These are phyloP conservation scores for Synanceia verrucosa DNA, from an alignment of 2,797 vertebrate genomes.

Conservation along the genomic window DNA sequence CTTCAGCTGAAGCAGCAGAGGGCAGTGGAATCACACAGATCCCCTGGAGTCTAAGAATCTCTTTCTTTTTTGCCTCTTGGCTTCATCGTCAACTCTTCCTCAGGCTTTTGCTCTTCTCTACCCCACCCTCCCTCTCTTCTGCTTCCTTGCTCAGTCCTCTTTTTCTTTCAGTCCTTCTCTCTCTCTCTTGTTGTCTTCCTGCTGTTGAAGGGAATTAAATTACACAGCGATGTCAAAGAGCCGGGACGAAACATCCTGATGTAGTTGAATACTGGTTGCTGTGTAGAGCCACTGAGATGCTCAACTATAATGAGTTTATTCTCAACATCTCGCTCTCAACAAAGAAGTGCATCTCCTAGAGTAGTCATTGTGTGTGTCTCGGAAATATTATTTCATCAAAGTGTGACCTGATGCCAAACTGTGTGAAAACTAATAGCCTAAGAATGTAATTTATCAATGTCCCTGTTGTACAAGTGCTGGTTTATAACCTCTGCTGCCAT, in stretches of 20 bases:
- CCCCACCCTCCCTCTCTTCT: background rate
- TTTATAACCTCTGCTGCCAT: background rate
- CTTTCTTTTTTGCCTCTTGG: background rate
- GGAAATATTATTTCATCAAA: conserved; percentile 24
- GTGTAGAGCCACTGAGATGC: background rate
- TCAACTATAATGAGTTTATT: conserved; percentile 37
- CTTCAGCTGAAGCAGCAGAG: conserved; percentile 54
- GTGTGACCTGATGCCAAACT: background rate
- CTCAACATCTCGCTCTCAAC: conserved; percentile 9
- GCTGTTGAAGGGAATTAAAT: conserved; percentile 43
- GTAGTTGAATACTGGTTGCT: conserved; percentile 37
- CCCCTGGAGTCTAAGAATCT: background rate
- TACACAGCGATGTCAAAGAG: conserved; percentile 44
- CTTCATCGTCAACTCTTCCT: conserved; percentile 6
- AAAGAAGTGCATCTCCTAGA: conserved; percentile 13
- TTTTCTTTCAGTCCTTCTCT: background rate
- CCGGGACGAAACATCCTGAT: conserved; percentile 38
- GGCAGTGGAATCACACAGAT: conserved; percentile 40
- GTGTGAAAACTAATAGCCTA: background rate
- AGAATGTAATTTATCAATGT: conserved; percentile 11
- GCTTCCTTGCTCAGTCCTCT: conserved; percentile 4
- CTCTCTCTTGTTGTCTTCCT: conserved; percentile 28
- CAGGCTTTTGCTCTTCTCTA: background rate
- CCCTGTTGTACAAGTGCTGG: background rate
- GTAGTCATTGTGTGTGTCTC: background rate